Percentiles rank a stretch among this genome's conserved stretches.
Conservation (phyloP, 2,797 vertebrate genomes). For the Pogoniulus pusillus region DNA sequence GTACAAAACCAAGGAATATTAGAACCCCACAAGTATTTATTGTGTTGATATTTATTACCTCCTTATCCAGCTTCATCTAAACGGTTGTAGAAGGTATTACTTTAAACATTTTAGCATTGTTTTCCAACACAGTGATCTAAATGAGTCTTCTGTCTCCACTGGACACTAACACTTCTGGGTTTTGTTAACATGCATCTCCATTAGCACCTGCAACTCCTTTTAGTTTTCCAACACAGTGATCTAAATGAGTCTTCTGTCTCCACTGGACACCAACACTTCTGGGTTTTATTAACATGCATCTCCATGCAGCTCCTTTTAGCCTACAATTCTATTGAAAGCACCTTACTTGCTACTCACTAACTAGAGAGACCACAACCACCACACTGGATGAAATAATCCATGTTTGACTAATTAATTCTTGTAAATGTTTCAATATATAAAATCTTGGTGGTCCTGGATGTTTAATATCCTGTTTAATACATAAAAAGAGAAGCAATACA, state of each 20-base stretch:
- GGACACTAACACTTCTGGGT: not conserved
- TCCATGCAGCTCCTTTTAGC: not conserved
- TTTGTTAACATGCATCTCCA: not conserved
- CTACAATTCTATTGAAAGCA: not conserved
- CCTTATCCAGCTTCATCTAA: constrained; percentile 8
- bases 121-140: not conserved
- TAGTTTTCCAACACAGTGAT: not conserved
- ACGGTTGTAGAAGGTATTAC: not conserved
- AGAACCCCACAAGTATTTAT: not conserved
- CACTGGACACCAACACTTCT: not conserved
- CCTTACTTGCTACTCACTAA: too few relatives aligned
- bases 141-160: not conserved
- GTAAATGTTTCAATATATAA: not conserved
- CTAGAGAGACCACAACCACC: not conserved
- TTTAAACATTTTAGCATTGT: not conserved
- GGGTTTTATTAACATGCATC: not conserved
- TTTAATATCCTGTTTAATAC: not conserved
- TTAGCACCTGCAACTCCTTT: not conserved
- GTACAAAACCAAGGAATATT: not conserved
- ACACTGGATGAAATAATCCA: not conserved
- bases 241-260: not conserved
- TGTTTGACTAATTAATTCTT: not conserved
- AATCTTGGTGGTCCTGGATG: not conserved
- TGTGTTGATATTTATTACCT: not conserved
- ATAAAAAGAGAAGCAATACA: not conserved